phyloP scores from a whole-genome alignment of 2,797 vertebrate genomes.

The Enteromius mattozi region DNA sequence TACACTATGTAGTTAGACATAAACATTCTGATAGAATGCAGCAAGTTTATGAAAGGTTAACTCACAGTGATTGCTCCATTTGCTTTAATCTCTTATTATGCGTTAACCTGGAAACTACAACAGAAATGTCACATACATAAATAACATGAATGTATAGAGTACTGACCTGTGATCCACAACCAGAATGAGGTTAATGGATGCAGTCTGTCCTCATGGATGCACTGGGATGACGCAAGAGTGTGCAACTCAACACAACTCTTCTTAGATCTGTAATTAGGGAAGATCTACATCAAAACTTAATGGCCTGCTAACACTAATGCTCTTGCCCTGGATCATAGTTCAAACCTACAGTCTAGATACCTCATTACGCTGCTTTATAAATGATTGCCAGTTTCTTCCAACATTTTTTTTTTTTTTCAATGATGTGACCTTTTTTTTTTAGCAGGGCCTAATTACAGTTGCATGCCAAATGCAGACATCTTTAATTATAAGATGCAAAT shows the following conservation, averaged over 20 bases:
- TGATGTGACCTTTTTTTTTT: constrained; percentile 57
- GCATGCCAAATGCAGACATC: constrained; percentile 23
- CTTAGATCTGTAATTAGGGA: constrained; percentile 44
- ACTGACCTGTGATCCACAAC: constrained; percentile 4
- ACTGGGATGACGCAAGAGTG: constrained; percentile 36
- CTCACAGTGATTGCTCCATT: neutral
- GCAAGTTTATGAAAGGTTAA: neutral
- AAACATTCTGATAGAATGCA: neutral
- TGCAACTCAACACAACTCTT: constrained; percentile 32
- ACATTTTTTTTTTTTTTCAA: constrained; percentile 23
- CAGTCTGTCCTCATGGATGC: constrained; percentile 26
- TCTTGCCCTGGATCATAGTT: constrained; percentile 36
- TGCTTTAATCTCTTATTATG: neutral
- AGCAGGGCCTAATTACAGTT: constrained; percentile 45
- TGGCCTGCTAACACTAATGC: constrained; percentile 39
- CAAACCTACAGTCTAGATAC: constrained; percentile 30
- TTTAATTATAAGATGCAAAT: constrained; percentile 50
- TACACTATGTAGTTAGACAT: neutral
- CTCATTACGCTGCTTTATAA: constrained; percentile 17
- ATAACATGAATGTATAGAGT: neutral
- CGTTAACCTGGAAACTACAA: neutral
- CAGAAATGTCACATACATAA: neutral
- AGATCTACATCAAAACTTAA: constrained; percentile 50
- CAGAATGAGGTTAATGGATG: constrained; percentile 42
- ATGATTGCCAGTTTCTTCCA: constrained; percentile 20